Conservation (phyloP, 2,113 vertebrate species). For the Scomber scombrus region DNA sequence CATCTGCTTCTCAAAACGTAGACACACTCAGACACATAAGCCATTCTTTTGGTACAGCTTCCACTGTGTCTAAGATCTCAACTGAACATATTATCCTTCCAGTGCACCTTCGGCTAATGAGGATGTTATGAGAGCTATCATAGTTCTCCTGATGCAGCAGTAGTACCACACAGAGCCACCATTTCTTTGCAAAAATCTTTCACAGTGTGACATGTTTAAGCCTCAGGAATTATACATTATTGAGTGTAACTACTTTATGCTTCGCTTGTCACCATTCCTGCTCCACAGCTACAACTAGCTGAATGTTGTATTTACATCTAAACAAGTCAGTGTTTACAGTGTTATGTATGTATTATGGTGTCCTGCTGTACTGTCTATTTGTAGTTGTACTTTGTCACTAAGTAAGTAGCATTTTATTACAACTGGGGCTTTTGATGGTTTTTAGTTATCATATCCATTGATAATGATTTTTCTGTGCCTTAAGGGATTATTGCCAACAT, state of each 20-base stretch:
- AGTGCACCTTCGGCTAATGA: constrained; percentile 47
- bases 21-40: constrained; percentile 34
- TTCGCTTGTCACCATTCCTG: constrained; percentile 40
- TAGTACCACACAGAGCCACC: constrained; percentile 32
- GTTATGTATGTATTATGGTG: background rate
- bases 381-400: background rate
- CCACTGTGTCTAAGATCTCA: constrained; percentile 7
- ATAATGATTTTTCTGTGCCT: no score
- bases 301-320: constrained; percentile 18
- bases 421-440: background rate
- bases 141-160: constrained; percentile 54
- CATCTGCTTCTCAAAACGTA: constrained; percentile 47
- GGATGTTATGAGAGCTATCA: constrained; percentile 44
- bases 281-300: constrained; percentile 30
- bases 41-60: background rate
- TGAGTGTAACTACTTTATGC: constrained; percentile 61
- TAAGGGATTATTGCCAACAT: no score
- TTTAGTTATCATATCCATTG: no score
- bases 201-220: constrained; percentile 57
- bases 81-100: constrained; percentile 5
- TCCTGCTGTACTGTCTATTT: background rate
- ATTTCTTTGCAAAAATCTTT: constrained; percentile 59
- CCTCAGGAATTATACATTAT: constrained; percentile 69
- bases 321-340: background rate
- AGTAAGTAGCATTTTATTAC: background rate